Evolutionary conservation across 2,888 invertebrate species (phyloP), one percentile per base, ranked within the genome.

Genomic region (Protonemura montana): DNA sequence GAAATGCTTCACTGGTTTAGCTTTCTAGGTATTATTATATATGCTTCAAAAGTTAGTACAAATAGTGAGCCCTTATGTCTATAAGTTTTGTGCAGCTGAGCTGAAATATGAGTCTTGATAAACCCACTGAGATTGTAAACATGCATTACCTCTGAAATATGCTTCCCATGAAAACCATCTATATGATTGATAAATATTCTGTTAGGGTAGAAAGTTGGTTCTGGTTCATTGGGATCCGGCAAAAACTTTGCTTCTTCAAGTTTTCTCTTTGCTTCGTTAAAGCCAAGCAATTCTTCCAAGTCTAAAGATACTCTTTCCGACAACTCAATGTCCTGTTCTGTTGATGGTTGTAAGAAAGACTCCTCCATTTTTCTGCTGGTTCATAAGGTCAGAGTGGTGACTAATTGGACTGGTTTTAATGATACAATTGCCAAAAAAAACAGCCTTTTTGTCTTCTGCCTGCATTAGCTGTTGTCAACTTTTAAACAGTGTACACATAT

Each of bases 181-280:
- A 94, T 90, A 88, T 94, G 93, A 90, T 94, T 94, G 81, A 94
- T 90, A 89, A 94, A 94, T 89, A 94, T 92, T 78, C 94, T 92
- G 89, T 93, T 93, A 16, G 90, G 91, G 0, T 92, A 91, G 88
- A 93, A 93, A 76, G 76, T 76, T 5, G 85, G 3, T 29, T 88
- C 88, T 10, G 7, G 84, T 21, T 85, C 76, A n/a, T 26, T 76
- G 10, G 10, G n/a, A 30, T 29, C 10, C 0, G 76, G 41, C 83
- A n/a, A n/a, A 21, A 76, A 59, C 16, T 41, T 7, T 25, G 76
- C 28, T 28, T 86, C 83, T 29, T 84, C 86, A 16, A 81, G 82
- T 86, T 27, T 84, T 28, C 81, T 78, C 6, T 84, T 80, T 21
- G 87, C 87, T 27, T 86, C 87, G 76, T 27, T 82, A 86, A 87